phyloP scores from a whole-genome alignment of 2,113 vertebrate species.

The Carassius gibelio region DNA sequence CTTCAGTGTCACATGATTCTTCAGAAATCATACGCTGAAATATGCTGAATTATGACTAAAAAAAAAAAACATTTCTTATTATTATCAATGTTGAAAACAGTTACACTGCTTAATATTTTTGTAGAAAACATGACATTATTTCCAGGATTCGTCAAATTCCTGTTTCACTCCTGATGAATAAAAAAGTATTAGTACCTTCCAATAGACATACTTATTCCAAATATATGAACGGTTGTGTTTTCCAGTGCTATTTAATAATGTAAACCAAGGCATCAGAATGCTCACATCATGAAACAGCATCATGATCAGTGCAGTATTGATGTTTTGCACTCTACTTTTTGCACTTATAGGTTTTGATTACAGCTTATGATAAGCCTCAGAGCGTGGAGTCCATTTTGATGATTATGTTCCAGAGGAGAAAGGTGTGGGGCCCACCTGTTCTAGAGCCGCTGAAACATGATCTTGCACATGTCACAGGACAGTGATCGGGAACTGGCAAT shows the following conservation, averaged over 20 bases:
- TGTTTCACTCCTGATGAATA: not conserved
- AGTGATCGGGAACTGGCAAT: constrained; percentile 77
- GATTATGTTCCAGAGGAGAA: constrained; percentile 83
- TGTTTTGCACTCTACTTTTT: constrained; percentile 67
- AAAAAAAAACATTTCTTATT: not conserved
- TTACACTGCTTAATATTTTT: not conserved
- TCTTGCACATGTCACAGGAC: constrained; percentile 81
- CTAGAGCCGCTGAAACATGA: constrained; percentile 83
- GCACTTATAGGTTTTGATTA: constrained; percentile 85
- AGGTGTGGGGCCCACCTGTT: constrained; percentile 83
- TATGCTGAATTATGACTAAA: not conserved
- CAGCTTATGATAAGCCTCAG: constrained; percentile 82
- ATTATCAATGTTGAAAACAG: not conserved
- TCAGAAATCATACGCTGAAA: not conserved
- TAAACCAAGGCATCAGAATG: not conserved
- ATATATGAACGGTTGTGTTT: not conserved
- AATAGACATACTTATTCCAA: not conserved
- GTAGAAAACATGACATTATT: not conserved
- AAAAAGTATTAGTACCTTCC: not conserved
- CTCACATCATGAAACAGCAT: not conserved
- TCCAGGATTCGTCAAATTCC: not conserved
- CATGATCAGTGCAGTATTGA: constrained; percentile 10
- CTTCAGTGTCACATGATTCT: not conserved
- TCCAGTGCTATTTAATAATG: not conserved
- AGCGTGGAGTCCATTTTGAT: constrained; percentile 75